Evolutionary conservation across 2,113 vertebrate genomes (phyloP), one percentile per base, ranked within the genome.

Genomic region (Bubo blakistoni): DNA sequence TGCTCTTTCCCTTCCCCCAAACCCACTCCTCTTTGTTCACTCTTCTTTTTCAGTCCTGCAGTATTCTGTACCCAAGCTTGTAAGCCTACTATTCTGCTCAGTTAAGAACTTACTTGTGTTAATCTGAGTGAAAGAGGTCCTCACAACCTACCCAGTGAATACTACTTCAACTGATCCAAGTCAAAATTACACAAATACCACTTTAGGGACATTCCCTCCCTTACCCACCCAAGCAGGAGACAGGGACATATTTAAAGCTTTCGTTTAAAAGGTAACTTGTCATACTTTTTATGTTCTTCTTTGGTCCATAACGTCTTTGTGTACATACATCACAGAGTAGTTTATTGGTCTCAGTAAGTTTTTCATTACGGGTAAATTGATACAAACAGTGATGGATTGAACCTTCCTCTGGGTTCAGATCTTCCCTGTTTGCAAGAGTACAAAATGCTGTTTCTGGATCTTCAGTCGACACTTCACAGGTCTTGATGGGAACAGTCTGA

Each of bases 331-430:
- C 98, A 97, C 99, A 99, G 32, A 99, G 98, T 58, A 99, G 98
- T 93, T 99, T 99, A 98, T 99, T 99, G 66, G 97, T 99, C 83
- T 98, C 98, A 0, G 96, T 98, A 59, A 99, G 98, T 24, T 98
- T 98, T 96, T 99, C 99, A 44, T 99, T 99, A 40, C 98, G 98
- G 26, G 99, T 99, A 90, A 99, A 99, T 77, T 99, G 99, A 95
- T 98, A 98, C 5, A 99, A 98, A 86, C 99, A 99, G 22, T 99
- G 98, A 67, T 98, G 95, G 47, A 99, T 94, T 4, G 99, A 99
- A 91, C 98, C 98, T 70, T 99, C 99, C 49, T 99, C 98, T 2
- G 90, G 95, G 71, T 96, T 98, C 18, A 98, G 97, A 13, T 93
- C 74, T n/a, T 96, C 96, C 92, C 99, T 98, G 81, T 95, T 94